Percentiles rank a stretch among this genome's conserved stretches.
phyloP scores from a whole-genome alignment of 1,140 invertebrate species.

The Lasaia peninsularis region DNA sequence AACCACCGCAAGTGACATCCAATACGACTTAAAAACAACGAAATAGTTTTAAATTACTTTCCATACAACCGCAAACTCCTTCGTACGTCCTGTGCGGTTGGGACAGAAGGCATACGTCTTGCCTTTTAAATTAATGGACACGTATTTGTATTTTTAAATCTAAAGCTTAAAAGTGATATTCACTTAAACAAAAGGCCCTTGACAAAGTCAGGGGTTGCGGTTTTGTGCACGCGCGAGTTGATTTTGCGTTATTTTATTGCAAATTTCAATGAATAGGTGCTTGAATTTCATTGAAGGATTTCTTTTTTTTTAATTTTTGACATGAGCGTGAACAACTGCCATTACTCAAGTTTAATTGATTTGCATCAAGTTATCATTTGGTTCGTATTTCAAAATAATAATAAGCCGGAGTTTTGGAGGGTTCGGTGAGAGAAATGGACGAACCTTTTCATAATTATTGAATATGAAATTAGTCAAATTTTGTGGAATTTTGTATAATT shows the following conservation, averaged over 20 bases:
- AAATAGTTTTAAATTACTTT: conserved; percentile 34
- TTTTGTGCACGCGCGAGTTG: conserved; percentile 46
- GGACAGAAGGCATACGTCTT: conserved; percentile 10
- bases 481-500: no score
- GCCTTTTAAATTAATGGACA: conserved; percentile 3
- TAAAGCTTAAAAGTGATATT: conserved; percentile 13
- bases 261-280: conserved; percentile 28
- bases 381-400: no score
- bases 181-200: conserved; percentile 1
- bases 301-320: no score
- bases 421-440: no score
- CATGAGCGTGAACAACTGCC: no score
- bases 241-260: conserved; percentile 38
- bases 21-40: conserved; percentile 9
- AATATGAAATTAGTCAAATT: no score
- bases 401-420: no score
- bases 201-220: conserved; percentile 33
- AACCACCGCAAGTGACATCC: conserved; percentile 8
- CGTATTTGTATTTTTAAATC: conserved; percentile 7
- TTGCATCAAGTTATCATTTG: no score
- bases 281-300: conserved; percentile 33
- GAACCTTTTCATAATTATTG: no score
- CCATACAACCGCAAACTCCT: conserved; percentile 38
- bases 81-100: conserved; percentile 50
- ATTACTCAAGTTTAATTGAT: no score